phyloP scores from a whole-genome alignment of 2,888 invertebrate species.

The Apantesis nais region DNA sequence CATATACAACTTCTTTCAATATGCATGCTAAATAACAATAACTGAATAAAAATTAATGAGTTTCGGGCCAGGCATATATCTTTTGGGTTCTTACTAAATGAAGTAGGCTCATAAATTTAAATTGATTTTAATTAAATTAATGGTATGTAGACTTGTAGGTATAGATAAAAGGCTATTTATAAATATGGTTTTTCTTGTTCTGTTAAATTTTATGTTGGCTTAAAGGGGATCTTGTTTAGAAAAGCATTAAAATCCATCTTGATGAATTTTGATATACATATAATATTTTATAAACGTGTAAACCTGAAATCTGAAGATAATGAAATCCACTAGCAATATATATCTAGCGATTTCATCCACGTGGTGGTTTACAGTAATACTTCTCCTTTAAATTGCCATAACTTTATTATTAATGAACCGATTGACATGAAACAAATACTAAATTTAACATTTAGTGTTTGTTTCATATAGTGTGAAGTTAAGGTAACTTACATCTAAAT shows the following conservation, averaged over 20 bases:
- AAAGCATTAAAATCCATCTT: neutral
- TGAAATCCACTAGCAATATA: neutral
- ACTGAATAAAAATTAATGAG: neutral
- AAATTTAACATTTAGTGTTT: too few relatives aligned
- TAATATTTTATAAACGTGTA: neutral
- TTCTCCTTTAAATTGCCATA: too few relatives aligned
- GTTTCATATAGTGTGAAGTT: too few relatives aligned
- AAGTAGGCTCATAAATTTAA: neutral
- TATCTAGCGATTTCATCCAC: too few relatives aligned
- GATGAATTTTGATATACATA: neutral
- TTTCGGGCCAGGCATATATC: neutral
- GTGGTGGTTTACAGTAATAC: too few relatives aligned
- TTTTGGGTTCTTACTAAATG: neutral
- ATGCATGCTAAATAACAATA: neutral
- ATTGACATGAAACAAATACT: too few relatives aligned
- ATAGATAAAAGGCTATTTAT: neutral
- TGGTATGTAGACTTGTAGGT: neutral
- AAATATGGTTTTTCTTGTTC: neutral
- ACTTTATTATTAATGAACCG: too few relatives aligned
- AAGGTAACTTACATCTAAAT: too few relatives aligned
- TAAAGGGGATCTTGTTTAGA: neutral
- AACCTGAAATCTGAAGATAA: neutral
- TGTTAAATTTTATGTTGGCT: neutral
- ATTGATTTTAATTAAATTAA: neutral
- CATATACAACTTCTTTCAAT: neutral